A percentile compares a stretch with the other conserved stretches of the same genome.
Evolutionary conservation across 2,888 invertebrate species (phyloP).

Genomic region (Watsonalla cultraria): DNA sequence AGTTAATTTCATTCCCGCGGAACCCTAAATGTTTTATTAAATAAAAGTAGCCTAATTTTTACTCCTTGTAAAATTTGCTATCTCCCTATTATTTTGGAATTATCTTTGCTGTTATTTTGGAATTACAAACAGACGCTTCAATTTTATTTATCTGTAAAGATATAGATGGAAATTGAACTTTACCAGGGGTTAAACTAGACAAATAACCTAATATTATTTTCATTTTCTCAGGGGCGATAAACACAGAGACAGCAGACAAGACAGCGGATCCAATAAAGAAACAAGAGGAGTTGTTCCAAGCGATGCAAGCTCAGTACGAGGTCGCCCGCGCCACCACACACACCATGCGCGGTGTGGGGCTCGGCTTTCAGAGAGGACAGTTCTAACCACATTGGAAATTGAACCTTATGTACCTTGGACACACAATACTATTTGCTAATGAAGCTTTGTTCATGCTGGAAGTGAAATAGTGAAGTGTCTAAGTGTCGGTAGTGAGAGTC

Average conservation of each 20-base stretch:
- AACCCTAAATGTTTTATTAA: too few relatives aligned
- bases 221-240: slow-evolving; percentile 51
- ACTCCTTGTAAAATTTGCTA: too few relatives aligned
- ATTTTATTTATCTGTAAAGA: too few relatives aligned
- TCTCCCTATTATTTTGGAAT: too few relatives aligned
- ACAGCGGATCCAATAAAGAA: slow-evolving; percentile 81
- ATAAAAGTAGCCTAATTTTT: too few relatives aligned
- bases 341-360: slow-evolving; percentile 93
- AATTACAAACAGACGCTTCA: too few relatives aligned
- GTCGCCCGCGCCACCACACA: slow-evolving; percentile 97
- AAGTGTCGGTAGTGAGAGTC: too few relatives aligned
- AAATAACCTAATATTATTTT: background rate
- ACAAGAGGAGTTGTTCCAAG: slow-evolving; percentile 92
- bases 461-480: too few relatives aligned
- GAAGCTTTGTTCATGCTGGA: background rate
- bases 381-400: slow-evolving; percentile 29
- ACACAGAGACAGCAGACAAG: slow-evolving; percentile 48
- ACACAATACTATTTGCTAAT: slow-evolving; percentile 3
- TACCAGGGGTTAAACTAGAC: background rate
- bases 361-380: slow-evolving; percentile 83
- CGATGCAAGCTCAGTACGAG: slow-evolving; percentile 98
- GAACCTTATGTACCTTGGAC: too few relatives aligned
- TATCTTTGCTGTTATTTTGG: too few relatives aligned
- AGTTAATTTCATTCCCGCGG: too few relatives aligned
- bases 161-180: too few relatives aligned